Base-by-base conservation (phyloP, 2,888 invertebrate species). In the Spialia ferax region DNA sequence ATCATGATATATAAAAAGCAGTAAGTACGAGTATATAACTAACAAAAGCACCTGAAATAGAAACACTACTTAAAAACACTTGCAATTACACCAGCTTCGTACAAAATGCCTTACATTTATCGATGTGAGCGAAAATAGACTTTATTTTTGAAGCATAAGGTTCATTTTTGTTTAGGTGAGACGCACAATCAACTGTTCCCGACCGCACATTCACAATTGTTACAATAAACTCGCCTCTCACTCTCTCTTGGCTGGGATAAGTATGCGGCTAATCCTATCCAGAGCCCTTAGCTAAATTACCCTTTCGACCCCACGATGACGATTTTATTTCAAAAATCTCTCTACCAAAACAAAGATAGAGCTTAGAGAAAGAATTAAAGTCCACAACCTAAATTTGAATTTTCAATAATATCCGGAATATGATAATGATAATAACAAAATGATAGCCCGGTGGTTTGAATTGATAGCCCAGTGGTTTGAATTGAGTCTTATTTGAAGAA, bases 171-270 rank as follows among this genome's bases (percentile, higher is more conserved):
- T 23, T 57, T 38, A 62, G 48, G 62, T 50, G 15, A 23, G 20
- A 22, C 35, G 18, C 45, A 63, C 63, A 54, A 63, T 60, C 62
- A 63, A 68, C 48, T 64, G 56, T 15, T 60, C 66, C 63, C 69
- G 67, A 70, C 68, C 71, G 67, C 68, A 71, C 68, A 73, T 66
- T 72, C 76, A 73, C 78, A 77, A 77, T 77, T 77, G 77, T 78
- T 74, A 77, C 80, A 78, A 79, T 80, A 77, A 79, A 78, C 76
- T 77, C 73, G 73, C 74, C 70, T 70, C 66, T 72, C 73, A 71
- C 73, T 73, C 70, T 76, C 75, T 76, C 70, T 74, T 68, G 63
- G 67, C 74, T 64, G 61, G 75, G 77, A 75, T 77, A 75, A 76
- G 72, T 68, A 50, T 68, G 73, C 74, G 74, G 75, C 73, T 78